Evolutionary conservation across 2,113 vertebrate species (phyloP).

Genomic region (Spizaetus ornatus): DNA sequence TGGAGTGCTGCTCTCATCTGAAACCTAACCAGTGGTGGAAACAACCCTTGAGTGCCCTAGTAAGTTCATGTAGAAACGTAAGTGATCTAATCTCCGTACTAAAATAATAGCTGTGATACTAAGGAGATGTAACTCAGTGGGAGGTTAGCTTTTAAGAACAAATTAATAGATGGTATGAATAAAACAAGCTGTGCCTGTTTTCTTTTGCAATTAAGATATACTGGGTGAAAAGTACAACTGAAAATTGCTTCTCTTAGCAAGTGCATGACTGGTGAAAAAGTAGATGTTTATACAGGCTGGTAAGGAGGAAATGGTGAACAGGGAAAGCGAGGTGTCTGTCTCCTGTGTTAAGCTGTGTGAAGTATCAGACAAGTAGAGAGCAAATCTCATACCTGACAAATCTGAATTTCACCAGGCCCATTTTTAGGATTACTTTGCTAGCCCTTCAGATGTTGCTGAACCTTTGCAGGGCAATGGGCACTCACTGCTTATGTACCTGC

Average conservation of each 20-base stretch:
- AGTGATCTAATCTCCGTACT: background rate
- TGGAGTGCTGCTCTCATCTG: background rate
- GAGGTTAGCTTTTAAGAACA: background rate
- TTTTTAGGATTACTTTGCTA: background rate
- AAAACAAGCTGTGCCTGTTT: background rate
- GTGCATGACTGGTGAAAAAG: background rate
- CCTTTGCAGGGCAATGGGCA: too few species aligned
- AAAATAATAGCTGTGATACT: background rate
- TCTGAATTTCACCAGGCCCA: accelerated
- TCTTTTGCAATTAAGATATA: background rate
- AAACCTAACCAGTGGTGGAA: background rate
- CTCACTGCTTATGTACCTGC: accelerated
- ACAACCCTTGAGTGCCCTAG: background rate
- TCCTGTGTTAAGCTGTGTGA: background rate
- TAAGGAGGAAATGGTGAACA: background rate
- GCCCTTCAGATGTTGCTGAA: background rate
- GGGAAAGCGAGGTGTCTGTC: accelerated
- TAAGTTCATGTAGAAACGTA: accelerated
- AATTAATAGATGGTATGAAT: background rate
- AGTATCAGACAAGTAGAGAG: too few species aligned
- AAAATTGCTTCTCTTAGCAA: background rate
- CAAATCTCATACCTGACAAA: accelerated
- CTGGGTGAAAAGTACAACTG: background rate
- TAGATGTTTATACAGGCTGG: background rate
- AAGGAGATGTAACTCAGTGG: background rate